Base-by-base conservation (phyloP, 2,113 vertebrate genomes). In the Paradoxurus hermaphroditus region DNA sequence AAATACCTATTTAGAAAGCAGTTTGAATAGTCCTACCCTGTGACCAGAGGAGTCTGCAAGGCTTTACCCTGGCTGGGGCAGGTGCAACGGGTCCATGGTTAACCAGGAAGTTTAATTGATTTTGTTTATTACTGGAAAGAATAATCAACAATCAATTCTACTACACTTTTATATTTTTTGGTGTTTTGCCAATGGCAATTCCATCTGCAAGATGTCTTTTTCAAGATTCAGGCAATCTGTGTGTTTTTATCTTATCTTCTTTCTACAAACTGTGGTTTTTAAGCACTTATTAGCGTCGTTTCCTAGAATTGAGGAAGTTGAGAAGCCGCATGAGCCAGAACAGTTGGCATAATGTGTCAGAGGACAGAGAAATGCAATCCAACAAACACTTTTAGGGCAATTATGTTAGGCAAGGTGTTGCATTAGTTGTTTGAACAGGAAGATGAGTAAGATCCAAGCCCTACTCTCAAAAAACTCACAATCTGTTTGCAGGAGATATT, bases 141-240 rank as follows among this genome's bases (percentile, higher is more conserved):
- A 95, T 94, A n/a, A n/a, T n/a, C n/a, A n/a, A n/a, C 77, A 90
- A 96, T 94, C 39, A 41, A 53, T 93, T 90, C 49, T 78, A 88
- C 41, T 86, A 79, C 36, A 79, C 92, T 95, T 90, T 90, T 92
- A 87, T 95, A 85, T 72, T 88, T 88, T 67, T 95, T 97, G 97
- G 46, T 88, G 44, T 86, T 86, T 85, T 51, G 87, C 92, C 92
- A 96, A 96, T 44, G 68, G 92, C 95, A 96, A 88, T 92, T 94
- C 94, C 97, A 97, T 96, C 96, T 97, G 90, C 65, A 96, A 90
- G 68, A 86, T 36, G 46, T 94, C 75, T 59, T 94, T 97, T 93
- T 84, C 75, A 91, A 95, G 81, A 90, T 77, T 53, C 79, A 62
- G 46, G 68, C 86, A 94, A 94, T 97, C 94, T 96, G 92, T 82